Evolutionary conservation across 2,797 vertebrate species (phyloP).

Genomic region (Takifugu rubripes): DNA sequence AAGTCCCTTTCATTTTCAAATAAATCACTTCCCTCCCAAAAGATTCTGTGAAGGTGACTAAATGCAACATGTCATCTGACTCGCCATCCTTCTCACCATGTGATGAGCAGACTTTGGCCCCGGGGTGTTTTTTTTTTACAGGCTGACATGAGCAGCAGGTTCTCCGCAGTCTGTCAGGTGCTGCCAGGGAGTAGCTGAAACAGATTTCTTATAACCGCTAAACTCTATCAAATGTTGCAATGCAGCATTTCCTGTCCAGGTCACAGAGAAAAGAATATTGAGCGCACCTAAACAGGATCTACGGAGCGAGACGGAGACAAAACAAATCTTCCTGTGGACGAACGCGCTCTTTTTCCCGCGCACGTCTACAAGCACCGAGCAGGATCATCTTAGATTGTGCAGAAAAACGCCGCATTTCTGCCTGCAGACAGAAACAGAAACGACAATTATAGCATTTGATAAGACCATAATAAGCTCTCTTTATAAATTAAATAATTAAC

Average conservation of each 20-base stretch:
- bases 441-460: conserved; percentile 74
- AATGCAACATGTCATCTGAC: conserved; percentile 2
- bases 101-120: background rate
- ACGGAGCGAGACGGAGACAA: conserved; percentile 57
- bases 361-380: conserved; percentile 62
- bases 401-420: conserved; percentile 60
- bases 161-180: background rate
- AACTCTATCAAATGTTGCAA: background rate
- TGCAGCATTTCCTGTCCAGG: background rate
- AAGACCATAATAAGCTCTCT: conserved; percentile 82
- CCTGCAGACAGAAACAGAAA: conserved; percentile 66
- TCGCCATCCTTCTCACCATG: conserved; percentile 9
- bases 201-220: background rate
- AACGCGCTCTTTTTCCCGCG: conserved; percentile 60
- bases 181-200: background rate
- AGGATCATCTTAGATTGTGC: conserved; percentile 64
- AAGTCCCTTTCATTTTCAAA: background rate
- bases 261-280: conserved; percentile 48
- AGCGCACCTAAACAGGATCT: conserved; percentile 72
- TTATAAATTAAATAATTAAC: conserved; percentile 88
- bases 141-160: conserved; percentile 4
- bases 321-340: conserved; percentile 67
- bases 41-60: too few relatives aligned
- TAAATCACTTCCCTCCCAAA: too few relatives aligned
- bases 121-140: conserved; percentile 10